phyloP scores from a whole-genome alignment of 2,888 invertebrate species.

The Drosophila helvetica region DNA sequence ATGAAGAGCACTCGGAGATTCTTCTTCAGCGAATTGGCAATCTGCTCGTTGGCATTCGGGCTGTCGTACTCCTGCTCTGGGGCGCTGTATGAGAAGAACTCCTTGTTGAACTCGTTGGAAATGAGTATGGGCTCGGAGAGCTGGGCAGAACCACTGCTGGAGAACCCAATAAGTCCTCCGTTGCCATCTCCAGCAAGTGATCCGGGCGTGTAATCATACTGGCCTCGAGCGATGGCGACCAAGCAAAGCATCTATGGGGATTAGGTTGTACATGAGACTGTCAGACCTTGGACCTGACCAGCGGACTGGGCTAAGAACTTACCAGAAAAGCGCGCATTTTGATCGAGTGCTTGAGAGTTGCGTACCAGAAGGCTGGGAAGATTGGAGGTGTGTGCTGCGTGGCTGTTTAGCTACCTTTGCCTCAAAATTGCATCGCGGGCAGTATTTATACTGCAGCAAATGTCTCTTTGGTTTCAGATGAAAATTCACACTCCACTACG shows the following conservation, averaged over 20 bases:
- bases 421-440: slow-evolving; percentile 46
- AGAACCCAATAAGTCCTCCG: slow-evolving; percentile 51
- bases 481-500: slow-evolving; percentile 48
- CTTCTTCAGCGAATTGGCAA: slow-evolving; percentile 63
- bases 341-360: slow-evolving; percentile 41
- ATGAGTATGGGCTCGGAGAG: slow-evolving; percentile 52
- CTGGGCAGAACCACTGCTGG: slow-evolving; percentile 47
- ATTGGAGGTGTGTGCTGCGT: slow-evolving; percentile 49
- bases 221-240: slow-evolving; percentile 64
- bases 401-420: slow-evolving; percentile 58
- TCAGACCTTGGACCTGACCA: neutral
- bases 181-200: slow-evolving; percentile 54
- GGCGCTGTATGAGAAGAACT: slow-evolving; percentile 78
- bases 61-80: slow-evolving; percentile 80
- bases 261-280: neutral
- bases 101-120: slow-evolving; percentile 65
- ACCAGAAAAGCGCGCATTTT: slow-evolving; percentile 78
- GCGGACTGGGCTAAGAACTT: slow-evolving; percentile 33
- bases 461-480: slow-evolving; percentile 22
- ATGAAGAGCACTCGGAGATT: slow-evolving; percentile 82
- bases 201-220: slow-evolving; percentile 68
- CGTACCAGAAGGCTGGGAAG: slow-evolving; percentile 48
- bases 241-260: slow-evolving; percentile 67
- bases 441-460: slow-evolving; percentile 54
- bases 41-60: slow-evolving; percentile 57